Percentiles rank a stretch among this genome's conserved stretches.
These are phyloP conservation scores for Drosophila yooni DNA, from an alignment of 2,888 invertebrate species.

Conservation along the genomic window DNA sequence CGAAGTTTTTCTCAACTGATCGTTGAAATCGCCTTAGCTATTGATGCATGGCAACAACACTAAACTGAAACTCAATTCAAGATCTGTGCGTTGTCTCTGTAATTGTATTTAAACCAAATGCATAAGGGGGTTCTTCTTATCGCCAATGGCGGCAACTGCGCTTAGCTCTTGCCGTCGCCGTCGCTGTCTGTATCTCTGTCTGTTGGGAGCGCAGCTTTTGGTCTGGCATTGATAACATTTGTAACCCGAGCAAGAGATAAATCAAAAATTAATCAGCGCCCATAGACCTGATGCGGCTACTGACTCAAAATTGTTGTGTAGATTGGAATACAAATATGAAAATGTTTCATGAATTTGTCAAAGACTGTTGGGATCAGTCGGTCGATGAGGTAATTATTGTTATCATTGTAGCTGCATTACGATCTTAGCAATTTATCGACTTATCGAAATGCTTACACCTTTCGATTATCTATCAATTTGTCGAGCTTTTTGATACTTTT, in stretches of 20 bases:
- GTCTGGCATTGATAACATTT: constrained; percentile 73
- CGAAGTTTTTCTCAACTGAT: constrained; percentile 39
- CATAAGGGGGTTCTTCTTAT: constrained; percentile 62
- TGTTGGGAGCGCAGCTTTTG: constrained; percentile 47
- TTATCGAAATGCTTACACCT: neutral
- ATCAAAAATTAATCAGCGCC: constrained; percentile 73
- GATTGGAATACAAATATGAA: constrained; percentile 7
- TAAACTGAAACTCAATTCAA: constrained; percentile 23
- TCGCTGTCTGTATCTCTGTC: constrained; percentile 10
- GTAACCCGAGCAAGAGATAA: constrained; percentile 75
- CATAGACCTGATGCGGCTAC: constrained; percentile 33
- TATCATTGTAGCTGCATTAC: neutral
- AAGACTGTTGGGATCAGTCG: neutral
- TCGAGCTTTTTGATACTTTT: neutral
- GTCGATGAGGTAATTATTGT: neutral
- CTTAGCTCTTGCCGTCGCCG: constrained; percentile 30
- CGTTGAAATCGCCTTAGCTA: constrained; percentile 23
- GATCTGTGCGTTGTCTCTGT: constrained; percentile 30
- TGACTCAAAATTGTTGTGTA: constrained; percentile 44
- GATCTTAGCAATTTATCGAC: neutral
- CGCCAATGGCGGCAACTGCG: constrained; percentile 27
- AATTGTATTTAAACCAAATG: constrained; percentile 21
- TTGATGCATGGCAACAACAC: constrained; percentile 24
- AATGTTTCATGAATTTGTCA: constrained; percentile 29
- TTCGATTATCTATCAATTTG: neutral